Evolutionary conservation across 1,140 invertebrate genomes (phyloP).

Genomic region (Drosophila arawakana): DNA sequence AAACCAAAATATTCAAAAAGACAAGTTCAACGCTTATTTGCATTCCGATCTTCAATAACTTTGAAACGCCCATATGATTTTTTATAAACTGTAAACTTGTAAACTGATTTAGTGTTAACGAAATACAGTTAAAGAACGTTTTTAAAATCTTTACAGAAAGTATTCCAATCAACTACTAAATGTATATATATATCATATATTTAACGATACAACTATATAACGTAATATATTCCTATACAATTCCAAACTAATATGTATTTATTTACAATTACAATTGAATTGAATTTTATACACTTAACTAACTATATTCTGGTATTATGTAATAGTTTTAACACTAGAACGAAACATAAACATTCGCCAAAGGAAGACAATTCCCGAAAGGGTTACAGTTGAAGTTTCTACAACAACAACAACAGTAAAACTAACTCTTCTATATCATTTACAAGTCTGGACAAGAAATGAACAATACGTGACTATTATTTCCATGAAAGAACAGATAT

Average conservation of each 20-base stretch:
- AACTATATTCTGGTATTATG: slow-evolving; percentile 21
- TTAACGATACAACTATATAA: slow-evolving; percentile 22
- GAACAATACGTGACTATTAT: slow-evolving; percentile 6
- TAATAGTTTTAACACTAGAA: slow-evolving; percentile 12
- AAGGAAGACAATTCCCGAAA: slow-evolving; percentile 37
- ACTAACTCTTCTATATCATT: slow-evolving; percentile 35
- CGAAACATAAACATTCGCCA: slow-evolving; percentile 60
- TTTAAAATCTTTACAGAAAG: slow-evolving; percentile 56
- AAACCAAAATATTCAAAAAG: slow-evolving; percentile 42
- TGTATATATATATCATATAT: slow-evolving; percentile 37
- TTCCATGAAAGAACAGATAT: slow-evolving; percentile 24
- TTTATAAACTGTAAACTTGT: slow-evolving; percentile 5
- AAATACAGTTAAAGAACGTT: slow-evolving; percentile 30
- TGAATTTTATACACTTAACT: slow-evolving; percentile 30
- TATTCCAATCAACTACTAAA: slow-evolving; percentile 56
- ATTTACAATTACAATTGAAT: slow-evolving; percentile 29
- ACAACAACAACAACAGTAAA: slow-evolving; percentile 18
- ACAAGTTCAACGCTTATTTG: slow-evolving; percentile 57
- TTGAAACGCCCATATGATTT: not conserved
- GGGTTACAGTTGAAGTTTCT: slow-evolving; percentile 22
- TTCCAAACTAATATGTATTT: slow-evolving; percentile 53
- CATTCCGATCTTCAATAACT: slow-evolving; percentile 24
- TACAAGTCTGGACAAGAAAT: slow-evolving; percentile 39
- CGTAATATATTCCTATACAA: slow-evolving; percentile 31
- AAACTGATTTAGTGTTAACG: slow-evolving; percentile 26